Base-by-base conservation (phyloP, 2,888 invertebrate species). In the Pammene fasciana region DNA sequence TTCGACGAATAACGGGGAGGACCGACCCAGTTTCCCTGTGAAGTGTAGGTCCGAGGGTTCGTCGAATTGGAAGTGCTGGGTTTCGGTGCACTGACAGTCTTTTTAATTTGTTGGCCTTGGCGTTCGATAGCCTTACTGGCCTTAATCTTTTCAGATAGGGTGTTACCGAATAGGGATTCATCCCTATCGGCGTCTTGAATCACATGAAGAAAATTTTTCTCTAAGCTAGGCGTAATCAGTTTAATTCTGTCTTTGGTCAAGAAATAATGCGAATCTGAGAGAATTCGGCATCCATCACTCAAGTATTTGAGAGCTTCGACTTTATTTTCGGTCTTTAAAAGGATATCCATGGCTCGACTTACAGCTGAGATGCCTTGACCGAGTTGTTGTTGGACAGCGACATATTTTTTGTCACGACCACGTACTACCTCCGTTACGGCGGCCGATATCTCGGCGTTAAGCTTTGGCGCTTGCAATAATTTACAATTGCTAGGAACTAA, bases 391-490 rank as follows among this genome's bases (percentile, higher is more conserved):
- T 50, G 68, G 66, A 43, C 62, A 56, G 0, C 68, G 46, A 6
- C 34, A 10, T 41, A 26, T 26, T 26, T 26, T 26, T 26, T 26
- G 26, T 26, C 26, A 26, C 26, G 26, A 4, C 26, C 26, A 26
- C 26, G 26, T 26, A 26, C 68, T 6, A 59, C 4, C 14, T 72
- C 71, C 0, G 68, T 38, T 0, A 68, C 59, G 1, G 72, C 71
- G 4, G 72, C 68, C 0, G 68, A 64, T n/a, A 66, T 72, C 14
- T 72, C 71, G 1, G 68, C 59, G 38, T 72, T 72, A 0, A 72
- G 54, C 43, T 68, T 72, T 1, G 72, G 71, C n/a, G 72, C 57
- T 41, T 72, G 72, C n/a, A 72, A 26, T 4, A 70, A n/a, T n/a
- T 52, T 60, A 45, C 72, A 72, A 46, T 72, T 70, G 5, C 56